Percentiles rank a stretch among this genome's conserved stretches.
These are phyloP conservation scores for Drosophila fungiperda DNA, from an alignment of 2,888 invertebrate genomes.

Conservation along the genomic window DNA sequence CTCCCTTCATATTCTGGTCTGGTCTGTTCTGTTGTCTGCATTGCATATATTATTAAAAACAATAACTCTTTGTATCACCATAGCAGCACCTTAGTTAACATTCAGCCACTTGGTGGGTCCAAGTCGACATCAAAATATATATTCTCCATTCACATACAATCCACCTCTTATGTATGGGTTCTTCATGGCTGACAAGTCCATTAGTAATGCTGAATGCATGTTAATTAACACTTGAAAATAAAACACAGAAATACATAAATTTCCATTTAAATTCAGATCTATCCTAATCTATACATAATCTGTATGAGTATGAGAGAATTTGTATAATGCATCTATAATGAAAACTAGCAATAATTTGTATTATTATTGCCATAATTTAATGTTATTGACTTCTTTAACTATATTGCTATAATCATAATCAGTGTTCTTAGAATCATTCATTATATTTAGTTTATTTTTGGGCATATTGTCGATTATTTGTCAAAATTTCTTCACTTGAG, in stretches of 20 bases:
- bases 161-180: constrained; percentile 7
- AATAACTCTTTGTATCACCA: constrained; percentile 68
- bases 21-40: background rate
- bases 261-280: constrained; percentile 25
- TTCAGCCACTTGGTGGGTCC: constrained; percentile 70
- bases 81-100: constrained; percentile 26
- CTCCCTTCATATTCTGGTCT: constrained; percentile 1
- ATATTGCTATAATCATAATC: background rate
- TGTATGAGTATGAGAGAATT: background rate
- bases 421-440: background rate
- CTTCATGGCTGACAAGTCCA: constrained; percentile 50
- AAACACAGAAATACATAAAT: constrained; percentile 7
- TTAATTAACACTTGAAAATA: constrained; percentile 50
- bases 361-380: background rate
- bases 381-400: background rate
- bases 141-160: constrained; percentile 24
- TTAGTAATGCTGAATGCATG: constrained; percentile 48
- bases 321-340: background rate
- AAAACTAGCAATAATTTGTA: background rate
- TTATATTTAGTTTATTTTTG: background rate
- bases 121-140: constrained; percentile 32
- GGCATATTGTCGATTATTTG: constrained; percentile 21
- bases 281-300: background rate
- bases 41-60: constrained; percentile 76
- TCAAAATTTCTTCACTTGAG: constrained; percentile 2